phyloP scores from a whole-genome alignment of 2,797 vertebrate species.

The Remorina albescens region DNA sequence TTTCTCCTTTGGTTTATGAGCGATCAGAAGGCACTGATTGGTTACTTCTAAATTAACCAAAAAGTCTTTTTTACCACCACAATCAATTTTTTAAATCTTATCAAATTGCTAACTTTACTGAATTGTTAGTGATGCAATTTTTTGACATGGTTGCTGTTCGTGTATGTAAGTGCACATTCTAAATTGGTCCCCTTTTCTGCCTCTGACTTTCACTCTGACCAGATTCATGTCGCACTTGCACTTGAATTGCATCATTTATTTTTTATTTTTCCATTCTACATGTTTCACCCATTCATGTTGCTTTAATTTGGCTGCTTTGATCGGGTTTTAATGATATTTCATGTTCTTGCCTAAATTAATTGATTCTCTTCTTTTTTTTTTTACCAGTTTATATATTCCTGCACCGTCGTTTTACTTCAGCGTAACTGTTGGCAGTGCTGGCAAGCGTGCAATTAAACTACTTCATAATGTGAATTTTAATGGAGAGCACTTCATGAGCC shows the following conservation, averaged over 20 bases:
- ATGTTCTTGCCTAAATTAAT: conserved; percentile 14
- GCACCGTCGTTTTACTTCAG: conserved; percentile 37
- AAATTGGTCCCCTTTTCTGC: too few relatives aligned
- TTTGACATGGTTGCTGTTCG: background rate
- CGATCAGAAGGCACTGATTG: background rate
- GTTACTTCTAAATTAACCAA: background rate
- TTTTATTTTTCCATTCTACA: conserved; percentile 12
- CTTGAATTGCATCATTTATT: conserved; percentile 2
- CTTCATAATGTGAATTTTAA: conserved; percentile 56
- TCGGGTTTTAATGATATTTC: conserved; percentile 9
- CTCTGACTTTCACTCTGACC: too few relatives aligned
- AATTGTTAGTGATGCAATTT: background rate
- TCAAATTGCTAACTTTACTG: background rate
- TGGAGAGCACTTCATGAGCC: conserved; percentile 62
- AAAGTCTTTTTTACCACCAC: background rate
- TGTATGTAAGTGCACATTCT: too few relatives aligned
- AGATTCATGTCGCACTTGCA: conserved; percentile 1
- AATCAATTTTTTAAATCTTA: background rate
- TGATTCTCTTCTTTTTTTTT: conserved; percentile 22
- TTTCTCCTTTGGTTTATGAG: too few relatives aligned
- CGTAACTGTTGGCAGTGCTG: conserved; percentile 28
- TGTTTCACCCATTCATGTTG: background rate
- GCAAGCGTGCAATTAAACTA: conserved; percentile 40
- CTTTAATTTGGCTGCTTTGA: conserved; percentile 15
- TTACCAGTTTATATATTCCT: conserved; percentile 28